Percentiles rank a stretch among this genome's conserved stretches.
phyloP scores from a whole-genome alignment of 2,888 invertebrate genomes.

The Ligdia adustata region DNA sequence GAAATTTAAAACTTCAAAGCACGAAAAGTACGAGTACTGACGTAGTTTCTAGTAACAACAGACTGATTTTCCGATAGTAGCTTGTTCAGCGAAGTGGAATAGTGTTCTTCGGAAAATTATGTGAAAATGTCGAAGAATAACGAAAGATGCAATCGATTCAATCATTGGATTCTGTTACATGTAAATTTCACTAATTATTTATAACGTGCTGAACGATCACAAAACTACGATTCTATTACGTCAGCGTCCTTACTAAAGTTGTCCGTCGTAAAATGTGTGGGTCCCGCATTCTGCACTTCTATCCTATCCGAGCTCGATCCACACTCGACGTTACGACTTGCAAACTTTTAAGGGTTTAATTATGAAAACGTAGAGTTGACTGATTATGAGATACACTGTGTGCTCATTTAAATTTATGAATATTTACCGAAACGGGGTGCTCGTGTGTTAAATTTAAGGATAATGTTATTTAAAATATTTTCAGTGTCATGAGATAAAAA shows the following conservation, averaged over 20 bases:
- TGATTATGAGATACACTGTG: slow-evolving; percentile 15
- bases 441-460: slow-evolving; percentile 31
- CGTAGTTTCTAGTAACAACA: too few species aligned
- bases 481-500: slow-evolving; percentile 74
- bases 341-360: slow-evolving; percentile 42
- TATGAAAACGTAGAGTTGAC: slow-evolving; percentile 24
- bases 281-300: slow-evolving; percentile 12
- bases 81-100: slow-evolving; percentile 23
- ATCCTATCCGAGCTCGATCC: slow-evolving; percentile 19
- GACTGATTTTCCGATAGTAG: too few species aligned
- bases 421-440: slow-evolving; percentile 10
- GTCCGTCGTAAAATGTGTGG: slow-evolving; percentile 21
- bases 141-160: too few species aligned
- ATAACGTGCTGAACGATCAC: slow-evolving; percentile 22
- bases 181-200: slow-evolving; percentile 20
- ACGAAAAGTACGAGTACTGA: too few species aligned
- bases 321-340: slow-evolving; percentile 27
- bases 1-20: slow-evolving; percentile 5
- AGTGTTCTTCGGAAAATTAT: slow-evolving; percentile 18
- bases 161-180: slow-evolving; percentile 10
- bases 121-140: slow-evolving; percentile 11
- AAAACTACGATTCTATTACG: slow-evolving; percentile 15
- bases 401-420: slow-evolving; percentile 17
- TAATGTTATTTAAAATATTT: slow-evolving; percentile 66
- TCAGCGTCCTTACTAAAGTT: slow-evolving; percentile 21